Evolutionary conservation across 2,888 invertebrate species (phyloP).

Genomic region (Drosophila nr. medialis): DNA sequence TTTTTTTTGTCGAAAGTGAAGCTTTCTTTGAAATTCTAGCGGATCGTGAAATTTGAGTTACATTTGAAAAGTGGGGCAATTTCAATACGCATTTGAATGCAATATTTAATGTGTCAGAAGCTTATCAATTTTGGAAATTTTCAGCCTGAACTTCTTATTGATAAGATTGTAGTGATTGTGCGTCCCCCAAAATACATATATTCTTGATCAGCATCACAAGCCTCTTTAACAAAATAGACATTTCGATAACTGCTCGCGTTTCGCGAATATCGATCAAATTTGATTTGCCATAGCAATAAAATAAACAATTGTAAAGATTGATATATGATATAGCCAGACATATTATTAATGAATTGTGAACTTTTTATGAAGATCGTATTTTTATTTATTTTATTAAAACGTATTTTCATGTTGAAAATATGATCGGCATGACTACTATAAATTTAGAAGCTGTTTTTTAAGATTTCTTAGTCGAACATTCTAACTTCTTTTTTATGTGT

Average conservation of each 20-base stretch:
- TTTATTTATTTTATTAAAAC: neutral
- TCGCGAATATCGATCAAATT: neutral
- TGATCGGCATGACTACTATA: neutral
- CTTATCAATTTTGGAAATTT: no score
- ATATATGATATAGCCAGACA: neutral
- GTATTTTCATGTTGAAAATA: neutral
- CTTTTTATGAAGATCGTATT: neutral
- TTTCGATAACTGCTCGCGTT: neutral
- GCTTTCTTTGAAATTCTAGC: neutral
- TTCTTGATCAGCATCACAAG: neutral
- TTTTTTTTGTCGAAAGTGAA: slow-evolving; percentile 1
- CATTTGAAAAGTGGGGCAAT: neutral
- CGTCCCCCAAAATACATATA: neutral
- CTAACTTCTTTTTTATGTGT: neutral
- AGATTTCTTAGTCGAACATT: neutral
- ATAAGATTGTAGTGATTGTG: neutral
- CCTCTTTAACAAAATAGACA: neutral
- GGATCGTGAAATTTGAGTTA: neutral
- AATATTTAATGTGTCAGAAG: neutral
- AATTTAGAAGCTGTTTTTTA: neutral
- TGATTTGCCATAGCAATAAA: neutral
- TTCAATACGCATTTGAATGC: no score
- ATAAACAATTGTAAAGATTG: neutral
- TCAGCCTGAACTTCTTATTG: neutral
- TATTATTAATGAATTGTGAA: neutral